Base-by-base conservation (phyloP, 2,888 invertebrate species). In the Acanthoscelides obtectus region DNA sequence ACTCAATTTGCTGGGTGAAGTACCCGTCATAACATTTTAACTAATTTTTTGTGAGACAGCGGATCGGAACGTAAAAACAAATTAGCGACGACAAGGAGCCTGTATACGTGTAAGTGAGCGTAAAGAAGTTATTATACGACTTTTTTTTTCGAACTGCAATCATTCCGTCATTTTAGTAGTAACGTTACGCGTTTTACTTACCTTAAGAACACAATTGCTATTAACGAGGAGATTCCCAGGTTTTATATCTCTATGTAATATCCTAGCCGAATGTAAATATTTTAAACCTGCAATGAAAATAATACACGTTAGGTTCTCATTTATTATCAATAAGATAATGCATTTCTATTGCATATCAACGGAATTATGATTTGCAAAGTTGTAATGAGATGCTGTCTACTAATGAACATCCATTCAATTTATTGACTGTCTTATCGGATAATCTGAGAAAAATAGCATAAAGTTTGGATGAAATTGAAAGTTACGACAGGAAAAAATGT, bases 161-260 rank as follows among this genome's bases (percentile, higher is more conserved):
- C n/a, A 67, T 19, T 22, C 5, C 20, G 4, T n/a, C 20, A 22
- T 67, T 67, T 67, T 20, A 67, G 66, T 22, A 22, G 66, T n/a
- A 21, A 66, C 66, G 8, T 3, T 67, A 22, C n/a, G 22, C 21
- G 6, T 27, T 69, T 22, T 66, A 72, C 80, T 79, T 84, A 93
- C 93, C 90, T 98, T 99, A 80, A 99, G 91, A 83, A 98, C 96
- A 88, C 99, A 99, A 88, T 99, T 99, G 87, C 97, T 98, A 89
- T 99, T 99, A 83, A 99, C 99, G 81, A 99, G 90, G 78, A 99
- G 90, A 87, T 99, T 99, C 75, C 99, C 99, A 17, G 99, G 99
- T 86, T 99, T 99, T 84, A 99, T 99, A 87, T 99, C 99, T 84
- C 99, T 92, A 87, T 99, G 99, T 77, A 99, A 90, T 84, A 99